Base-by-base conservation (phyloP, 2,113 vertebrate species). In the Hypomesus transpacificus region DNA sequence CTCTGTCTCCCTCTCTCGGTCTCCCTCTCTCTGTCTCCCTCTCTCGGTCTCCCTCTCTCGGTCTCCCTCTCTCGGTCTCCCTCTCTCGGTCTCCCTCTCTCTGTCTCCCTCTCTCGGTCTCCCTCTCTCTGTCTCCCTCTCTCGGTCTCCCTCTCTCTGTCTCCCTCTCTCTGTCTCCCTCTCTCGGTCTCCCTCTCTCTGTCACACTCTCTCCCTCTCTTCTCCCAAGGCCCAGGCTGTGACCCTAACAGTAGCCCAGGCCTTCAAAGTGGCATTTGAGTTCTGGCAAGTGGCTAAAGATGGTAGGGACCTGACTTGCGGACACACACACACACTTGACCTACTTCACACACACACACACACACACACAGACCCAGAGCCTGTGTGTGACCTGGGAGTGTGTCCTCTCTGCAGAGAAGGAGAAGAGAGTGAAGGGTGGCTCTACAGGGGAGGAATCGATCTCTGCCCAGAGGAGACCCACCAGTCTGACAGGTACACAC, bases 211-310 rank as follows among this genome's bases (percentile, higher is more conserved):
- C 24, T 24, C 39, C 53, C 22, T 73, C n/a, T 26, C 39, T 65
- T 65, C 7, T 73, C 16, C 79, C 20, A 88, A 98, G 97, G 97
- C 96, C 0, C 94, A 96, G 78, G 97, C 97, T 0, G 96, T 98
- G 71, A 96, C 96, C 20, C 82, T 98, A 71, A 98, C 97, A 0
- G 96, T 98, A 3, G 96, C 95, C 21, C 96, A 98, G 85, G 95
- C 97, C 39, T 98, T 98, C 92, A 94, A 92, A 68, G 90, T 98
- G 0, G 95, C 97, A 0, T 96, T 98, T 69, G 96, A 98, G 85
- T 87, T 96, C 68, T 98, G 95, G 96, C 95, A 98, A 80, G 93
- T 90, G 0, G 91, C 96, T 59, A 95, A 91, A 89, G 95, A 98
- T 93, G 95, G 97, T 97, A 82, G 9, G 78, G 17, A 9, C 26